A percentile compares a stretch with the other conserved stretches of the same genome.
phyloP scores from a whole-genome alignment of 2,797 vertebrate genomes.

The Nannoperca obscura region DNA sequence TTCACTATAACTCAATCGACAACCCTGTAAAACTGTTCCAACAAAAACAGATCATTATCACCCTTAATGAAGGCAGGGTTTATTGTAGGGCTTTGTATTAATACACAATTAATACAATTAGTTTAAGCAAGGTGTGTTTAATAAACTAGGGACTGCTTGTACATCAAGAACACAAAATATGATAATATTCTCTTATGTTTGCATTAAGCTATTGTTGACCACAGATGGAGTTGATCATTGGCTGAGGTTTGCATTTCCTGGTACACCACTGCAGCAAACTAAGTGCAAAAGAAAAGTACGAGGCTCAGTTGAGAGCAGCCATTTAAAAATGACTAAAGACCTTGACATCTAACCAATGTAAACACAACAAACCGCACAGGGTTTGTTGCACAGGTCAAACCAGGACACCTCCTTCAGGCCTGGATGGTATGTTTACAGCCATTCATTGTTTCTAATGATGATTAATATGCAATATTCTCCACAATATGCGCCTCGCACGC shows the following conservation, averaged over 20 bases:
- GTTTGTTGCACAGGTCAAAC: constrained; percentile 11
- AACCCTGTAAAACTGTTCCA: not conserved
- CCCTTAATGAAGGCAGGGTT: not conserved
- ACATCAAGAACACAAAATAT: not conserved
- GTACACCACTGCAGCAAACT: not conserved
- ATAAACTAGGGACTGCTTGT: not conserved
- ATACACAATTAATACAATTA: not conserved
- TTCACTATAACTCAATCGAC: not conserved
- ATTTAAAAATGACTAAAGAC: too few species aligned
- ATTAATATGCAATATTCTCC: constrained; percentile 16
- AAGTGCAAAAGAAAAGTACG: not conserved
- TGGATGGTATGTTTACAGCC: constrained; percentile 10
- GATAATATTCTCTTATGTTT: not conserved
- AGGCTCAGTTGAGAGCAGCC: not conserved
- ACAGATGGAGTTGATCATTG: not conserved
- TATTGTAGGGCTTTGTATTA: not conserved
- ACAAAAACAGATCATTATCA: not conserved
- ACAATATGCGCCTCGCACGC: constrained; percentile 16
- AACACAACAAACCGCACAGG: too few species aligned
- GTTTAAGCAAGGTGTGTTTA: not conserved
- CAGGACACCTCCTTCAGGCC: not conserved
- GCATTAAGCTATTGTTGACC: not conserved
- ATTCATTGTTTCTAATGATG: constrained; percentile 40
- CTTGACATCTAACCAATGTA: too few species aligned
- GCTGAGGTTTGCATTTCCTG: not conserved